Evolutionary conservation across 2,888 invertebrate species (phyloP).

Genomic region (Theretra japonica): DNA sequence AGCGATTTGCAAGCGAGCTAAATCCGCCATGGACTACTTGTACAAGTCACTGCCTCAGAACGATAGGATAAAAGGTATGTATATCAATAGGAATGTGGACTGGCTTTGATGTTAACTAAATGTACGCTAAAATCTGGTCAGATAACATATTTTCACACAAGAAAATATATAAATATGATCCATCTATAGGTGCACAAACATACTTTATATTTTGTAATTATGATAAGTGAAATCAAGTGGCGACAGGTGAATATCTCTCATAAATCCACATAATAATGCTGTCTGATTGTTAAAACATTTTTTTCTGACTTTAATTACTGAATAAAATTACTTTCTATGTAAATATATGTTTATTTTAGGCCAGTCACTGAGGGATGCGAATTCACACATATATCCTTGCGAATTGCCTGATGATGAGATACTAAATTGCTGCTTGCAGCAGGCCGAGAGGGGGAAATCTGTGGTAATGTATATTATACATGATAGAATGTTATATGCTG

Average conservation of each 20-base stretch:
- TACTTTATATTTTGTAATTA: too few species aligned
- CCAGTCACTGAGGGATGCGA: constrained; percentile 83
- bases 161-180: too few species aligned
- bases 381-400: constrained; percentile 81
- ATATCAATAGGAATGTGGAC: neutral
- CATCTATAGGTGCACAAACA: too few species aligned
- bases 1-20: constrained; percentile 70
- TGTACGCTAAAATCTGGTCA: neutral
- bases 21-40: constrained; percentile 81
- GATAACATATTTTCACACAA: neutral
- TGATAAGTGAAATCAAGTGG: too few species aligned
- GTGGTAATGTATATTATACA: constrained; percentile 73
- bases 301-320: neutral
- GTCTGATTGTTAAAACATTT: neutral
- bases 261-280: neutral
- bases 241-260: too few species aligned
- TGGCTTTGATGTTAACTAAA: neutral
- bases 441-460: constrained; percentile 75
- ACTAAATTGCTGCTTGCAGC: constrained; percentile 84
- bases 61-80: constrained; percentile 75
- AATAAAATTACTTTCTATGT: constrained; percentile 31
- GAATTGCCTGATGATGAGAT: constrained; percentile 85
- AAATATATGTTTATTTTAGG: constrained; percentile 59
- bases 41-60: constrained; percentile 79
- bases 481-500: too few species aligned